Evolutionary conservation across 2,797 vertebrate genomes (phyloP).

Genomic region (Dipus sagitta): DNA sequence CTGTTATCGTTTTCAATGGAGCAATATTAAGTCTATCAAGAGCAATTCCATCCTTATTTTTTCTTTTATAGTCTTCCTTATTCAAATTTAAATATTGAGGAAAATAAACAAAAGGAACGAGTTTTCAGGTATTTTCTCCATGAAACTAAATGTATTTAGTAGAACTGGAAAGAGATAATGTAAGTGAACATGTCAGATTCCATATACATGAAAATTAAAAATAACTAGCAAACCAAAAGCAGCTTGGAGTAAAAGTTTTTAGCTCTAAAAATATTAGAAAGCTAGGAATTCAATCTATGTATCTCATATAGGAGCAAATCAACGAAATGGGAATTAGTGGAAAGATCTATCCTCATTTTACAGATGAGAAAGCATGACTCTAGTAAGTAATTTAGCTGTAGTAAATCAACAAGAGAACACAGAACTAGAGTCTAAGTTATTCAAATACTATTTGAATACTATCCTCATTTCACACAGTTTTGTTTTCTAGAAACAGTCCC

Average conservation of each 20-base stretch:
- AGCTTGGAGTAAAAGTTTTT: conserved; percentile 23
- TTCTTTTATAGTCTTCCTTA: background rate
- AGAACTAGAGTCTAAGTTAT: conserved; percentile 16
- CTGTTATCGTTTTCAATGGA: background rate
- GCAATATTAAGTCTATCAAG: background rate
- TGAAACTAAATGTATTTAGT: background rate
- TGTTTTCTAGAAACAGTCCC: conserved; percentile 6
- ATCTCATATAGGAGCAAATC: conserved; percentile 45
- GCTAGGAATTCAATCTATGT: background rate
- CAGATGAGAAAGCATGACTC: conserved; percentile 25
- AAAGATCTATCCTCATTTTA: conserved; percentile 56
- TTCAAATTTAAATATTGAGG: conserved; percentile 30
- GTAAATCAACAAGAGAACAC: background rate
- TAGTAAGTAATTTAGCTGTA: conserved; percentile 20
- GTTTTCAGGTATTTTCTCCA: background rate
- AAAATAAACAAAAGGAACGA: conserved; percentile 3
- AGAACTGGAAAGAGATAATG: background rate
- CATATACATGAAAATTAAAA: background rate
- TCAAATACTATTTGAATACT: background rate
- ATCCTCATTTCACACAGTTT: background rate
- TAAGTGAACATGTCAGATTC: background rate
- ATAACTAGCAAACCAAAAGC: background rate
- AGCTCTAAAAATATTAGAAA: conserved; percentile 27
- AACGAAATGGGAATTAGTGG: conserved; percentile 40
- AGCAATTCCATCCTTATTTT: background rate